These are phyloP conservation scores for Geopemphigus sp. DNA, from an alignment of 1,140 invertebrate species.

Conservation along the genomic window DNA sequence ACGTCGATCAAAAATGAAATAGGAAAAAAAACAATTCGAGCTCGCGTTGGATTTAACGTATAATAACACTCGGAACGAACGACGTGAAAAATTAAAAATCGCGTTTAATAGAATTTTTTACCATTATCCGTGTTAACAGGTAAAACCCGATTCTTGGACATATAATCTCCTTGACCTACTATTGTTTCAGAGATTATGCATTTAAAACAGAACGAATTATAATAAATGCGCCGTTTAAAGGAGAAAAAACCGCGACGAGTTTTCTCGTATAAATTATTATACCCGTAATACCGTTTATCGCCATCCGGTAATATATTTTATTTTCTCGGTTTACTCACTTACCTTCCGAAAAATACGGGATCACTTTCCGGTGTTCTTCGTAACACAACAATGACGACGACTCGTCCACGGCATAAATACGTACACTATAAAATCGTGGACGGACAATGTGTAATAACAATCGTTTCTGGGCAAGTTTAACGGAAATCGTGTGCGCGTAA, in stretches of 20 bases:
- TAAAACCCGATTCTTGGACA: not conserved
- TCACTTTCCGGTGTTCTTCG: too few species aligned
- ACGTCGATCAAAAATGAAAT: too few species aligned
- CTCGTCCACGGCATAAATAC: too few species aligned
- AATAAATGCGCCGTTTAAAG: slow-evolving; percentile 5
- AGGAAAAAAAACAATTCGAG: too few species aligned
- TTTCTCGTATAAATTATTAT: not conserved
- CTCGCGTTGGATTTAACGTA: too few species aligned
- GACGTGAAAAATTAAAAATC: too few species aligned
- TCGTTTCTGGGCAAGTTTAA: not conserved
- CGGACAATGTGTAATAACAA: too few species aligned
- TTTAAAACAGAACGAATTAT: not conserved
- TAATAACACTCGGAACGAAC: too few species aligned
- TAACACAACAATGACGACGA: too few species aligned
- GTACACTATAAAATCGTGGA: too few species aligned
- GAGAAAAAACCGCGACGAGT: not conserved
- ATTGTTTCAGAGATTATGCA: slow-evolving; percentile 24
- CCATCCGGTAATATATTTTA: slow-evolving; percentile 3
- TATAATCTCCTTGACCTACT: slow-evolving; percentile 37
- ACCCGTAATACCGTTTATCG: not conserved
- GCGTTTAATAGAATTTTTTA: too few species aligned
- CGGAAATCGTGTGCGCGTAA: not conserved
- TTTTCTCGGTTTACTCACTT: not conserved
- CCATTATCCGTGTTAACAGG: slow-evolving; percentile 11
- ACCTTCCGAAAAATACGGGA: not conserved